Base-by-base conservation (phyloP, 2,888 invertebrate species). In the Cephus sareptanus region DNA sequence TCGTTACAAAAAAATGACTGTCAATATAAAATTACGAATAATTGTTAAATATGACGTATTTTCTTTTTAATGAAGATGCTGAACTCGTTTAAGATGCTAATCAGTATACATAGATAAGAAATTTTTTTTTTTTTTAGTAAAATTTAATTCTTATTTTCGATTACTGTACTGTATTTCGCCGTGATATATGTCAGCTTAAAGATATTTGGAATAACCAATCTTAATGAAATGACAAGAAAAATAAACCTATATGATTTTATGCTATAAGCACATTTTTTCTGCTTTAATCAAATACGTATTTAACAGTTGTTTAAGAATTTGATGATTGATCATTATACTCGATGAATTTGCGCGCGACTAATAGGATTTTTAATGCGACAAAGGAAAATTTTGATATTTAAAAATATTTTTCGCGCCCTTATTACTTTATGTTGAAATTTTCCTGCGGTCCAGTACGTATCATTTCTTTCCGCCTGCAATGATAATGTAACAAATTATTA, bases 391-490 rank as follows among this genome's bases (percentile, higher is more conserved):
- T 23, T 56, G 23, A 56, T 56, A 56, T 56, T 23, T 56, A 56
- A 56, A 56, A 23, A 9, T 56, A 2, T 23, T 56, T 23, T 56
- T 56, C 23, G 56, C 9, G 56, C 56, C 56, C 56, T 56, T 23
- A 23, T 56, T 23, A 23, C 9, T 56, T 9, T 15, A 56, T 56
- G 23, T 56, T 23, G 56, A 56, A 9, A 56, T 56, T 56, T 9
- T 4, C 23, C 23, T 23, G 56, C 23, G 23, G 1, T 40, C 15
- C 40, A 9, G 56, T 23, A 23, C 23, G 23, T 23, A 56, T 74
- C 74, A 71, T 71, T 71, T 71, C 74, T 74, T 37, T 74, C 74
- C 34, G 13, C 74, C 74, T 74, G 35, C n/a, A 74, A 74, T 34
- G 13, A 74, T 9, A 56, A 56, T 23, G 56, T 23, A 6, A 33